phyloP scores from a whole-genome alignment of 2,797 vertebrate species.

The Decapterus maruadsi region DNA sequence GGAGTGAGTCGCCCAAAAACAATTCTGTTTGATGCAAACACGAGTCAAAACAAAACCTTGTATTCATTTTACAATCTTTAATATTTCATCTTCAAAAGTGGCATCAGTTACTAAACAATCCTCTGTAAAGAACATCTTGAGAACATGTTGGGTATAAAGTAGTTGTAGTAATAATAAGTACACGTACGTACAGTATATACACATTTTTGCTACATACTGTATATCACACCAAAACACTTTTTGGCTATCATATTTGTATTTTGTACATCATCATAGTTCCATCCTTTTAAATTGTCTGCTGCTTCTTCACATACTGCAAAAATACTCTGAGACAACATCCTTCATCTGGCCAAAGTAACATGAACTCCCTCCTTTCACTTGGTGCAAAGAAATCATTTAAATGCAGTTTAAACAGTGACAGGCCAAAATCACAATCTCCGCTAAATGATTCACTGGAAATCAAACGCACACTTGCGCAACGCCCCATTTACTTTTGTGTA shows the following conservation, averaged over 20 bases:
- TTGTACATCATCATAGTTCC: constrained; percentile 35
- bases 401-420: background rate
- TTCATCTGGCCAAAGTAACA: constrained; percentile 10
- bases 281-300: constrained; percentile 2
- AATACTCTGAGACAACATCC: background rate
- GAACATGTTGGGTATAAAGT: constrained; percentile 62
- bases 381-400: constrained; percentile 6
- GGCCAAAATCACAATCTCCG: background rate
- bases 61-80: constrained; percentile 62
- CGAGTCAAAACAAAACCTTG: constrained; percentile 28
- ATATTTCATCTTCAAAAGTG: constrained; percentile 67
- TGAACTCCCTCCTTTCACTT: background rate
- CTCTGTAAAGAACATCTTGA: constrained; percentile 58
- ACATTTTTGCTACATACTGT: constrained; percentile 56
- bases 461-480: constrained; percentile 7
- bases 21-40: constrained; percentile 23
- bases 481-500: background rate
- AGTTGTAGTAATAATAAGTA: constrained; percentile 46
- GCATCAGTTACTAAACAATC: constrained; percentile 63
- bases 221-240: constrained; percentile 36
- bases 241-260: constrained; percentile 26
- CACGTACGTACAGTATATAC: constrained; percentile 55
- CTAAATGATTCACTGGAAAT: constrained; percentile 15
- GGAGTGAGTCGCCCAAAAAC: background rate
- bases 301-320: constrained; percentile 3